These are phyloP conservation scores for Thaumatotibia leucotreta DNA, from an alignment of 1,140 invertebrate genomes.

Conservation along the genomic window DNA sequence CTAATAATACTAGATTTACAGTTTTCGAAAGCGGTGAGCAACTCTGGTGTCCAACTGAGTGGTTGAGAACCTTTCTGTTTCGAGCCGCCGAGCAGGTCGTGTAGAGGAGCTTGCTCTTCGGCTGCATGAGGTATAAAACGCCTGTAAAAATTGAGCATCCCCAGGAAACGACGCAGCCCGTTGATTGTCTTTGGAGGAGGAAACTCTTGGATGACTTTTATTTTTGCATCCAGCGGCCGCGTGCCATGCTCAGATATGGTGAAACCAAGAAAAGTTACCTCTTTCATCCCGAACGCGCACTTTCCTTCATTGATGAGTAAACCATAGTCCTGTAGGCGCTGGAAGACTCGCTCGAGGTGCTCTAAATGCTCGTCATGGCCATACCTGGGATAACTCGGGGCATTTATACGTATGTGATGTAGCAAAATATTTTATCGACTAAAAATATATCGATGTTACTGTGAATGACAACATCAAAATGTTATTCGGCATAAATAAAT, in stretches of 20 bases:
- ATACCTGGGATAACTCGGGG: no score
- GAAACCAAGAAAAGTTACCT: no score
- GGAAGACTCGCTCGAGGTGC: constrained; percentile 35
- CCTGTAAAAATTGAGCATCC: constrained; percentile 61
- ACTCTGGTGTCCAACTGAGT: constrained; percentile 4
- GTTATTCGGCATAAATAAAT: no score
- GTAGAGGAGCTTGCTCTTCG: constrained; percentile 19
- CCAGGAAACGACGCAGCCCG: constrained; percentile 57
- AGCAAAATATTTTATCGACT: no score
- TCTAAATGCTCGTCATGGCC: constrained; percentile 42
- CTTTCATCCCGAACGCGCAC: no score
- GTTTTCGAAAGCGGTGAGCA: constrained; percentile 17
- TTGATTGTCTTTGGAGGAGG: constrained; percentile 38
- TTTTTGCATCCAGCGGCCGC: no score
- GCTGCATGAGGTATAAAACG: constrained; percentile 37
- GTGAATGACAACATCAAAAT: no score
- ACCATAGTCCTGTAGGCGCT: constrained; percentile 31
- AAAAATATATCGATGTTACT: no score
- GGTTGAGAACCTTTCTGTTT: constrained; percentile 16
- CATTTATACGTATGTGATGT: no score
- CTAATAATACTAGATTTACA: constrained; percentile 17
- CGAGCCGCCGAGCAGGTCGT: constrained; percentile 18
- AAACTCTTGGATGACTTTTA: no score
- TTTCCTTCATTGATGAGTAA: no score
- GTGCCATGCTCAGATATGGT: no score